A percentile compares a stretch with the other conserved stretches of the same genome.
Conservation (phyloP, 2,888 invertebrate species). For the Omphaloscelis lunosa region DNA sequence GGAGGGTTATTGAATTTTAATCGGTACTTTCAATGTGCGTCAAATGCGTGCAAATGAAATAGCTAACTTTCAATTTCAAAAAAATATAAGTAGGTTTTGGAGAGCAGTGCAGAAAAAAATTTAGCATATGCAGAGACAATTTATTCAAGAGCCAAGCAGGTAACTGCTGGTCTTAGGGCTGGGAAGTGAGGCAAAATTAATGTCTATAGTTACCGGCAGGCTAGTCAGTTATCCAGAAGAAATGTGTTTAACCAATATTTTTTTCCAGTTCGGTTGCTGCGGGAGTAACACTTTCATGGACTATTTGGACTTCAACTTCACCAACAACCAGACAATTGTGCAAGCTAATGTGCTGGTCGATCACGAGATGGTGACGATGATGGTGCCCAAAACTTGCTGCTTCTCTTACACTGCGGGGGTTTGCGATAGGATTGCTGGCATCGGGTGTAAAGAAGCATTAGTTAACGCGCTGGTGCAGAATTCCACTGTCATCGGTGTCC, state of each 20-base stretch:
- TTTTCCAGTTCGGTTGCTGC: slow-evolving; percentile 83
- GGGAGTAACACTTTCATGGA: slow-evolving; percentile 81
- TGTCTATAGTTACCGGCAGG: neutral
- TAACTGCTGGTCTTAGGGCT: neutral
- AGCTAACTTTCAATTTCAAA: neutral
- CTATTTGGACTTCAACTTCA: slow-evolving; percentile 79
- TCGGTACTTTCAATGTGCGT: neutral
- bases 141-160: neutral
- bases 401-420: slow-evolving; percentile 61
- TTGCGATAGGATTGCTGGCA: slow-evolving; percentile 75
- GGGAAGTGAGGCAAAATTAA: neutral
- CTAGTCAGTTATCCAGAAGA: neutral
- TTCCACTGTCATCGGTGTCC: slow-evolving; percentile 83
- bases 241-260: neutral
- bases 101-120: neutral
- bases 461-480: slow-evolving; percentile 81
- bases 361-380: slow-evolving; percentile 70
- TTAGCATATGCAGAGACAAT: neutral
- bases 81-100: neutral
- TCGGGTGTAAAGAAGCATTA: slow-evolving; percentile 79
- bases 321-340: slow-evolving; percentile 75
- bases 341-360: slow-evolving; percentile 71
- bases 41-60: neutral
- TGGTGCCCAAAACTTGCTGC: slow-evolving; percentile 81
- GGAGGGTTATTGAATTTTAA: neutral